phyloP scores from a whole-genome alignment of 2,113 vertebrate species.

The Neomonachus schauinslandi region DNA sequence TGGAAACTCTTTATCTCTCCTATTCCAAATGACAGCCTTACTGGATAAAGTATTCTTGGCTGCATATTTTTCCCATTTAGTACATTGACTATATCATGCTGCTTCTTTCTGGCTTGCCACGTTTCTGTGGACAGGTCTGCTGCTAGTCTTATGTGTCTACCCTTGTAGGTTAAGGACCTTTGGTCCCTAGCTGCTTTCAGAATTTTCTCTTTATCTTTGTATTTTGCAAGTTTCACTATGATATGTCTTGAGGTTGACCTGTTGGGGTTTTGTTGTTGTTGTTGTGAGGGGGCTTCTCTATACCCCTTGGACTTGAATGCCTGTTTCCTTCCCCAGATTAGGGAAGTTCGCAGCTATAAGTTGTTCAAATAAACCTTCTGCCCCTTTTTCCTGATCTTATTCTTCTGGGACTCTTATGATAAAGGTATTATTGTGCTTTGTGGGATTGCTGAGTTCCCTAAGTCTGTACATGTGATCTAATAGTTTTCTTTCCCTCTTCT shows the following conservation, averaged over 20 bases:
- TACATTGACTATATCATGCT: neutral
- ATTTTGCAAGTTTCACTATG: neutral
- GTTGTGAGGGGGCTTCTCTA: too few relatives aligned
- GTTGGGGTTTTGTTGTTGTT: too few relatives aligned
- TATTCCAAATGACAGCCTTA: neutral
- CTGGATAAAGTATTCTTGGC: neutral
- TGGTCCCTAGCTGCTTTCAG: neutral
- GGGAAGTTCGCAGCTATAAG: neutral
- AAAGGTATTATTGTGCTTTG: neutral
- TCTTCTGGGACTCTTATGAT: neutral
- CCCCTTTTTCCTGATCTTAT: neutral
- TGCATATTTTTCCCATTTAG: neutral
- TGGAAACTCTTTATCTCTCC: neutral
- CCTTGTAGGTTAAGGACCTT: neutral
- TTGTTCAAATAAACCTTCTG: neutral
- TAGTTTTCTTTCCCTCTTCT: neutral
- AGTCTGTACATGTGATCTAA: neutral
- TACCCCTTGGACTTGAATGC: neutral
- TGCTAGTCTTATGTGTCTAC: neutral
- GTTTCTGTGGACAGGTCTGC: neutral
- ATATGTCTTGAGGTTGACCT: neutral
- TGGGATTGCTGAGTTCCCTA: neutral
- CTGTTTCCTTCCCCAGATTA: neutral
- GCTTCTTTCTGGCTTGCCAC: neutral
- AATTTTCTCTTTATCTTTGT: neutral